A percentile compares a stretch with the other conserved stretches of the same genome.
Evolutionary conservation across 2,113 vertebrate species (phyloP).

Genomic region (Notothenia coriiceps): DNA sequence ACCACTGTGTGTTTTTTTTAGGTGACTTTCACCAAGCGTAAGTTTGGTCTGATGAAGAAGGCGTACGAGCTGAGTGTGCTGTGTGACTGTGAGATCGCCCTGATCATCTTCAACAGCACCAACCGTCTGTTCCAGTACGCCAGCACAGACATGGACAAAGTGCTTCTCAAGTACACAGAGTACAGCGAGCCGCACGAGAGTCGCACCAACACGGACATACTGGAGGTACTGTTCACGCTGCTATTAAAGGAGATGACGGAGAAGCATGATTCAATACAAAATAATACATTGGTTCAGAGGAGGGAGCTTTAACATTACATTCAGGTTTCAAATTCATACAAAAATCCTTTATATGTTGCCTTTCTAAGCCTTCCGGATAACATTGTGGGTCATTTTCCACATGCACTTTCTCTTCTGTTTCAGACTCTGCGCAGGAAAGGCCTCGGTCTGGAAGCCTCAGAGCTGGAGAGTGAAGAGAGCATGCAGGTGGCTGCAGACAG

Average conservation of each 20-base stretch:
- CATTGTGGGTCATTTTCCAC: neutral
- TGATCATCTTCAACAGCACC: slow-evolving; percentile 98
- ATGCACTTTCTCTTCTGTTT: slow-evolving; percentile 27
- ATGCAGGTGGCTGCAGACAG: slow-evolving; percentile 83
- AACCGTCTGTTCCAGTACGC: slow-evolving; percentile 97
- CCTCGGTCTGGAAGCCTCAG: slow-evolving; percentile 86
- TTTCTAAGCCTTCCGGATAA: neutral
- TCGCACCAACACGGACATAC: slow-evolving; percentile 94
- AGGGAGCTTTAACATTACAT: neutral
- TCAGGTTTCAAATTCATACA: neutral
- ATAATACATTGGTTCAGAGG: no score
- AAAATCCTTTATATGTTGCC: neutral
- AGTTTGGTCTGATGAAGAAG: slow-evolving; percentile 98
- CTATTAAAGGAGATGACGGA: neutral
- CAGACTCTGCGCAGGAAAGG: slow-evolving; percentile 94
- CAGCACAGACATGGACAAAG: slow-evolving; percentile 97
- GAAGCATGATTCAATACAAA: neutral
- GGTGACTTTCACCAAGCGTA: slow-evolving; percentile 97
- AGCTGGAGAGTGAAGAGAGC: slow-evolving; percentile 88
- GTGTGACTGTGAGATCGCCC: slow-evolving; percentile 97
- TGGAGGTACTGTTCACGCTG: slow-evolving; percentile 84
- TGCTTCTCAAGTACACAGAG: slow-evolving; percentile 96
- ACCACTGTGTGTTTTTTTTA: slow-evolving; percentile 49
- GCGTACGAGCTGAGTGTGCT: slow-evolving; percentile 97
- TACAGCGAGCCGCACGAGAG: slow-evolving; percentile 98